Percentiles rank a stretch among this genome's conserved stretches.
Conservation (phyloP, 2,797 vertebrate genomes). For the Poeciliopsis turneri region DNA sequence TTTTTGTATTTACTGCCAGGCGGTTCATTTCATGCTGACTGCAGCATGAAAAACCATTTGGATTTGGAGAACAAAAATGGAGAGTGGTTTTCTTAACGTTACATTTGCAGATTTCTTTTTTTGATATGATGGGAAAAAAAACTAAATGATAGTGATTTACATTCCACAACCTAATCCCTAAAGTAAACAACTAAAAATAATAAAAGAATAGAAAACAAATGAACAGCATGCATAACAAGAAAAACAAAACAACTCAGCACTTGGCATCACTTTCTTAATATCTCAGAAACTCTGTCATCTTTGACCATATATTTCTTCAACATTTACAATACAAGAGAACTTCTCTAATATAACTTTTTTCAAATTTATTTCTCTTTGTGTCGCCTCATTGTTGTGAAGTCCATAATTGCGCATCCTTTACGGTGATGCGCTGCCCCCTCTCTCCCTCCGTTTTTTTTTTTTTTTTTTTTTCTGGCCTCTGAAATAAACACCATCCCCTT, state of each 20-base stretch:
- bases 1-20: not conserved
- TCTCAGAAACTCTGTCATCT: too few relatives aligned
- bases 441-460: not conserved
- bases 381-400: not conserved
- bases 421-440: not conserved
- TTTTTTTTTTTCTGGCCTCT: not conserved
- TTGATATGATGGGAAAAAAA: not conserved
- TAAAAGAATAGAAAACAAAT: too few relatives aligned
- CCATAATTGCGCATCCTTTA: not conserved
- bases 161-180: too few relatives aligned
- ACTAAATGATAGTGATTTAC: not conserved
- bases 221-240: too few relatives aligned
- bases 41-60: too few relatives aligned
- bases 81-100: not conserved
- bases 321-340: too few relatives aligned
- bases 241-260: too few relatives aligned
- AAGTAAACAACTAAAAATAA: too few relatives aligned
- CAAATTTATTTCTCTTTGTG: not conserved
- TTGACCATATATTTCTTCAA: too few relatives aligned
- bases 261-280: too few relatives aligned
- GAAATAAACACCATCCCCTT: slow-evolving; percentile 14
- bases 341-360: too few relatives aligned
- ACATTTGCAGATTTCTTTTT: too few relatives aligned
- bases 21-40: not conserved
- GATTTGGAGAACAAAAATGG: not conserved